These are phyloP conservation scores for Odocoileus hemionus DNA, from an alignment of 2,113 vertebrate species.

Conservation along the genomic window DNA sequence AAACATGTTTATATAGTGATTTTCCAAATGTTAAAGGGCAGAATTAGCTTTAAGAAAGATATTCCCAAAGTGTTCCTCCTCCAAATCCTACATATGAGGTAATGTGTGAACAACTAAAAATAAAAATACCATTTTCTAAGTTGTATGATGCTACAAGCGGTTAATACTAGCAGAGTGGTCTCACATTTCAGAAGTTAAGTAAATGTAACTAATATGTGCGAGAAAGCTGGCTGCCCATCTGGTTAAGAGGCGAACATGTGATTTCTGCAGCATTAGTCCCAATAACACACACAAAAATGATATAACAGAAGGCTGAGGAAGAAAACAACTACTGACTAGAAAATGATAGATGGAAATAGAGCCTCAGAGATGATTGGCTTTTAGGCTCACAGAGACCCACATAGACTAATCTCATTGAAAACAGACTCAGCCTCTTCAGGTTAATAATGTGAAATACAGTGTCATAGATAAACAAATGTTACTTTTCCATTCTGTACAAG, in stretches of 20 bases:
- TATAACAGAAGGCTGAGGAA: not conserved
- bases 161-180: not conserved
- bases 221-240: not conserved
- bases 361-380: not conserved
- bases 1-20: not conserved
- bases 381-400: not conserved
- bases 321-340: not conserved
- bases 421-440: not conserved
- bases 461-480: not conserved
- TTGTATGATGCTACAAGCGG: not conserved
- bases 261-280: not conserved
- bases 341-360: not conserved
- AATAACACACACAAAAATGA: not conserved
- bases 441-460: not conserved
- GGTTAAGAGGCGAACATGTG: not conserved
- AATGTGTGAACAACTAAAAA: not conserved
- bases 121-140: not conserved
- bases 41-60: not conserved
- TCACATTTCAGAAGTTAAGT: not conserved
- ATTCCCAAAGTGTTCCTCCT: not conserved
- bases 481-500: not conserved
- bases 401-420: not conserved
- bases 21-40: not conserved
- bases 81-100: not conserved
- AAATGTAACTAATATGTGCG: not conserved